These are phyloP conservation scores for Brachynemurus nebulosus DNA, from an alignment of 2,888 invertebrate genomes.

Conservation along the genomic window DNA sequence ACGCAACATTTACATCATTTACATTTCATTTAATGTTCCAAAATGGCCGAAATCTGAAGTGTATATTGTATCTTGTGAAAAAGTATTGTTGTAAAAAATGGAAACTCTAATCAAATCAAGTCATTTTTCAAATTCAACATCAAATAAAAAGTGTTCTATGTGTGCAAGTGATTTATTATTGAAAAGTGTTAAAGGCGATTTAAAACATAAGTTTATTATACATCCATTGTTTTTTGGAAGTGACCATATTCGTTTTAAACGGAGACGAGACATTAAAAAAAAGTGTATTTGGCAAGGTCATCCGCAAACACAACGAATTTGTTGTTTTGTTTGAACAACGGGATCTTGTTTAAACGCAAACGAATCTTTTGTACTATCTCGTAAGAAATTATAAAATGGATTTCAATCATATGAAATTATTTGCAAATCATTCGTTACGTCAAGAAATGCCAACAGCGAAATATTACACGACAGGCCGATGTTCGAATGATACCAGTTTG, in stretches of 20 bases:
- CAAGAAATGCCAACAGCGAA: not conserved
- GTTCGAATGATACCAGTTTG: not conserved
- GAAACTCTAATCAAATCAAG: not conserved
- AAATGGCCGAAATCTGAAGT: slow-evolving; percentile 6
- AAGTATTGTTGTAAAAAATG: slow-evolving; percentile 1
- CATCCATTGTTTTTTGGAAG: not conserved
- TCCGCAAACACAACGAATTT: not conserved
- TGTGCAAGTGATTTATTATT: not conserved
- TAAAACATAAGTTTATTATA: not conserved
- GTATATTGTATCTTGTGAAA: not conserved
- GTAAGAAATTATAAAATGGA: not conserved
- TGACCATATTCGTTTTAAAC: not conserved
- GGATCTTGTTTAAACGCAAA: too few species aligned
- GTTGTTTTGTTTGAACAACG: not conserved
- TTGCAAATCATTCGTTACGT: not conserved
- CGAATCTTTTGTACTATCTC: too few species aligned
- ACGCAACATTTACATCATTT: too few species aligned
- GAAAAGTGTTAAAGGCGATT: not conserved
- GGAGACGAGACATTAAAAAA: not conserved
- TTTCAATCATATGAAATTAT: not conserved
- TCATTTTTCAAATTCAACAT: not conserved
- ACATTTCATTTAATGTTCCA: too few species aligned
- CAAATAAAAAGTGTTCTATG: not conserved
- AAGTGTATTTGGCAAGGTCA: not conserved
- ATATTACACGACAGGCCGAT: not conserved